Evolutionary conservation across 1,140 invertebrate genomes (phyloP).

Genomic region (Cheumatopsyche charites): DNA sequence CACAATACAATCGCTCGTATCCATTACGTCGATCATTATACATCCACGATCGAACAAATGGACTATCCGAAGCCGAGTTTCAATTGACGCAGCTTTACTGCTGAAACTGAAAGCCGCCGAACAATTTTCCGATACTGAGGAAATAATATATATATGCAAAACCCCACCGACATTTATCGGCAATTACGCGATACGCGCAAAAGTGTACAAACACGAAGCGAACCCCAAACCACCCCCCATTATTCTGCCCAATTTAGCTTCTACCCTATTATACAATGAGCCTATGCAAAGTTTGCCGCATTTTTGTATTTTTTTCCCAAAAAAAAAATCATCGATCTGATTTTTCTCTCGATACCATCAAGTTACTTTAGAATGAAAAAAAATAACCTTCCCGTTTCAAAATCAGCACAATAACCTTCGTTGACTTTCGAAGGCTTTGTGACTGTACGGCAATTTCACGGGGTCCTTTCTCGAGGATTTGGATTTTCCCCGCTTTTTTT

Average conservation of each 20-base stretch:
- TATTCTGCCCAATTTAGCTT: conserved; percentile 31
- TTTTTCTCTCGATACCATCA: too few species aligned
- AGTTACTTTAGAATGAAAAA: too few species aligned
- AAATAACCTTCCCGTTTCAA: neutral
- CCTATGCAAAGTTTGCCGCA: too few species aligned
- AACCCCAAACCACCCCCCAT: neutral
- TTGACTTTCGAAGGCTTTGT: conserved; percentile 26
- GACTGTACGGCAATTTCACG: conserved; percentile 9
- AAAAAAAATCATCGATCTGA: too few species aligned
- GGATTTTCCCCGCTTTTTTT: neutral
- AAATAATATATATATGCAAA: neutral
- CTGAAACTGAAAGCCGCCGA: too few species aligned
- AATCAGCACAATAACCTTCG: conserved; percentile 24
- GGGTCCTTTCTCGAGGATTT: conserved; percentile 3
- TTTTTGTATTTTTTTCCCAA: neutral
- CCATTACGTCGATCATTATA: too few species aligned
- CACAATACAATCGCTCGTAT: too few species aligned
- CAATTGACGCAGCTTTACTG: too few species aligned
- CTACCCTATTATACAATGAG: conserved; percentile 29
- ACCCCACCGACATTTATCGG: conserved; percentile 11
- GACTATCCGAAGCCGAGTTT: too few species aligned
- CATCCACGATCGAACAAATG: too few species aligned
- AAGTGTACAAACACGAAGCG: conserved; percentile 14
- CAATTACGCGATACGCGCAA: conserved; percentile 13
- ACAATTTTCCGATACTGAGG: neutral